Evolutionary conservation across 2,113 vertebrate genomes (phyloP), one percentile per base, ranked within the genome.

Genomic region (Thalassarche chlororhynchos): DNA sequence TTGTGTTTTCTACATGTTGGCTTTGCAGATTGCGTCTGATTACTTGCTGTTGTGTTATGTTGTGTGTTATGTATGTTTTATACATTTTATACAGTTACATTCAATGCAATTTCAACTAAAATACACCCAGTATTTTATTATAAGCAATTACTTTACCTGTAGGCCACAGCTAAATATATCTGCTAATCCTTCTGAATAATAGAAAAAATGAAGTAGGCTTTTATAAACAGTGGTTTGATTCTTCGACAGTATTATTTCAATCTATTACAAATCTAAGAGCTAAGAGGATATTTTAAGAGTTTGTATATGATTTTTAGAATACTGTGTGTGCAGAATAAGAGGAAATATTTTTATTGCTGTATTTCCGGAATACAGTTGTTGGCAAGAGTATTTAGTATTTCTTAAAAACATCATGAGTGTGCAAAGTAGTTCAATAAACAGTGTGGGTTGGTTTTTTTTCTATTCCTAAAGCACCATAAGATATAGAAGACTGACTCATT

Each of bases 1-100:
- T 71, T 84, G 58, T 76, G 86, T 97, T 97, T 97, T 93, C 93
- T 97, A 46, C 77, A 5, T 78, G 87, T 97, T 92, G 95, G 96
- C 98, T 98, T 98, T 95, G 97, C 96, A 65, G 83, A 89, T 89
- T 52, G 96, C 96, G 89, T 97, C 94, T 93, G 97, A 86, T 98
- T 90, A 89, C 85, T 95, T 75, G 90, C 93, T 97, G 60, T 95
- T 90, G 87, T 96, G 84, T 54, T 95, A 21, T 90, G 95, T 81
- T 93, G 89, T 94, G 55, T 97, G 89, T 93, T 92, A n/a, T 86
- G 58, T 78, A 31, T 97, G 92, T 84, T 94, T 91, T 72, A 2
- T 72, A 17, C 31, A 60, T 93, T 96, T 96, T 87, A 62, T 88
- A 29, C 55, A 95, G 32, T 68, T 89, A 57, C 32, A 15, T 89